phyloP scores from a whole-genome alignment of 2,797 vertebrate species.

The Pagetopsis macropterus region DNA sequence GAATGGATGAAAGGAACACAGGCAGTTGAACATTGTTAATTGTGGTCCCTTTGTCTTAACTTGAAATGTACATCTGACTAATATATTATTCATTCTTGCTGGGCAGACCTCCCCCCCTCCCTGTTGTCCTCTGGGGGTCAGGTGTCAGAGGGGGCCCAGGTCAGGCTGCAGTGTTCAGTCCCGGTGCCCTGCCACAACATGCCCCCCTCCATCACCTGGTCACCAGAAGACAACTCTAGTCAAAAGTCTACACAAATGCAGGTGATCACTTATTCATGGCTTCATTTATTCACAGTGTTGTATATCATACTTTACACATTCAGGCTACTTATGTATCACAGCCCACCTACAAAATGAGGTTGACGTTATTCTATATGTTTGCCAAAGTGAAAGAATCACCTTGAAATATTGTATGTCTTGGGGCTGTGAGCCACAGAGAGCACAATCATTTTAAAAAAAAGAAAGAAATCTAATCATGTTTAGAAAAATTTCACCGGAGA shows the following conservation, averaged over 20 bases:
- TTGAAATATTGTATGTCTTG: no score
- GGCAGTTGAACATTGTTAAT: not conserved
- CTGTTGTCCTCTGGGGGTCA: not conserved
- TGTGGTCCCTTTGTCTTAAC: not conserved
- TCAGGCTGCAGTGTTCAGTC: conserved; percentile 20
- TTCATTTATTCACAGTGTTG: not conserved
- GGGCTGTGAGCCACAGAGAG: no score
- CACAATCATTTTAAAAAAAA: no score
- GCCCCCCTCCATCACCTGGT: conserved; percentile 49
- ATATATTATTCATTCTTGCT: not conserved
- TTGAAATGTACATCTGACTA: not conserved
- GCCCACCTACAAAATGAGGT: no score
- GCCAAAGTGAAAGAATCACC: no score
- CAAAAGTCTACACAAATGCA: not conserved
- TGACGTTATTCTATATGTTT: no score
- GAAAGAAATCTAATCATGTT: no score
- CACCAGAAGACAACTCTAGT: not conserved
- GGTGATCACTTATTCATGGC: conserved; percentile 6
- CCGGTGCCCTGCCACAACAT: not conserved
- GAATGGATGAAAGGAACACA: not conserved
- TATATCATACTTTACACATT: not conserved
- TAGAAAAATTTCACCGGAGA: no score
- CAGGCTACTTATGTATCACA: not conserved
- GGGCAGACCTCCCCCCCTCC: conserved; percentile 8
- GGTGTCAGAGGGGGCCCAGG: not conserved